A percentile compares a stretch with the other conserved stretches of the same genome.
These are phyloP conservation scores for Xylocopa sonorina DNA, from an alignment of 1,140 invertebrate species.

Conservation along the genomic window DNA sequence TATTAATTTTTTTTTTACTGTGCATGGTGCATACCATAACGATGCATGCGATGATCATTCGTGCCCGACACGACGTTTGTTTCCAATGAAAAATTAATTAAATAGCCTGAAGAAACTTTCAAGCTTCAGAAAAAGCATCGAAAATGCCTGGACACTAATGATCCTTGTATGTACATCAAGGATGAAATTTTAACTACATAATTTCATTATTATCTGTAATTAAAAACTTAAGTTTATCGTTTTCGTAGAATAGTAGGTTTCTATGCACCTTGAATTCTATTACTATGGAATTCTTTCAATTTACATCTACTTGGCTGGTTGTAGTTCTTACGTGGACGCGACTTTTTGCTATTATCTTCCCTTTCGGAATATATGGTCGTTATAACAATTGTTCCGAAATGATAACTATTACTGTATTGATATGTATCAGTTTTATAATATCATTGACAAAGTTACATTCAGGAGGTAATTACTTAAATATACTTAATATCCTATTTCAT, in stretches of 20 bases:
- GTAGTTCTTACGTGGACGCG: conserved; percentile 72
- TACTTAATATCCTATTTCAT: not conserved
- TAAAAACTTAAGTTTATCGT: conserved; percentile 22
- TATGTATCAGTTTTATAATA: conserved; percentile 66
- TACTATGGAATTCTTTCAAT: conserved; percentile 73
- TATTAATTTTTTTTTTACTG: no score
- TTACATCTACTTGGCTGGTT: conserved; percentile 72
- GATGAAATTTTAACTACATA: no score
- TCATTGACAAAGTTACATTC: conserved; percentile 71
- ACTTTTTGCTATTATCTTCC: conserved; percentile 68
- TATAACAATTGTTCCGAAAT: conserved; percentile 62
- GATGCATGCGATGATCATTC: no score
- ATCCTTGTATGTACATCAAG: no score
- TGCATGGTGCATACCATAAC: no score
- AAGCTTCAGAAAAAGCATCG: no score
- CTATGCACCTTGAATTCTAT: conserved; percentile 67
- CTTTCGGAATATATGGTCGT: conserved; percentile 59
- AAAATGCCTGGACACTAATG: no score
- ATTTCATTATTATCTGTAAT: not conserved
- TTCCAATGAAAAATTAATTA: no score
- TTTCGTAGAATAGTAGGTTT: conserved; percentile 68
- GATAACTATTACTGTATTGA: conserved; percentile 61
- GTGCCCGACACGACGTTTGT: no score
- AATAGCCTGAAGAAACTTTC: no score
- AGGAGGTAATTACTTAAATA: conserved; percentile 59